phyloP scores from a whole-genome alignment of 2,888 invertebrate genomes.

The Perizoma flavofasciatum region DNA sequence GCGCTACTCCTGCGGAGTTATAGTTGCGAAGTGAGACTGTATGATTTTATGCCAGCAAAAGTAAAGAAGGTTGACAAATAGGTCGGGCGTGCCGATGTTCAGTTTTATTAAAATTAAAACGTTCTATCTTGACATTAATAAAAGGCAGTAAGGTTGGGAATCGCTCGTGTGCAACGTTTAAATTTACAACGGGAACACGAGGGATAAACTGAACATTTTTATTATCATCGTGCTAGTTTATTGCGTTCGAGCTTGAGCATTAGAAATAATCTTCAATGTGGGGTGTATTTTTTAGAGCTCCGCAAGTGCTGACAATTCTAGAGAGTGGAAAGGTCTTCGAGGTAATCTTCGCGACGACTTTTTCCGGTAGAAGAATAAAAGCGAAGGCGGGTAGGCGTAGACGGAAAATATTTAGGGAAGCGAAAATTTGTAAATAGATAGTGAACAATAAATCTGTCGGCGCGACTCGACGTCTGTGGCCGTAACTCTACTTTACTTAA shows the following conservation, averaged over 20 bases:
- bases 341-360: conserved; percentile 46
- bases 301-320: conserved; percentile 47
- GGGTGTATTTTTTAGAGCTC: conserved; percentile 60
- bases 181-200: conserved; percentile 71
- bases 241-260: conserved; percentile 73
- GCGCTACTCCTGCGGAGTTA: conserved; percentile 52
- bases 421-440: conserved; percentile 66
- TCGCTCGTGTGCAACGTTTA: conserved; percentile 59
- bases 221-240: conserved; percentile 78
- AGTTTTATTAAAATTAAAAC: conserved; percentile 83
- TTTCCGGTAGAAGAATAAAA: conserved; percentile 37
- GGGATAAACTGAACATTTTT: conserved; percentile 78
- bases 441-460: conserved; percentile 69
- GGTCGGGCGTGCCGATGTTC: conserved; percentile 81
- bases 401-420: conserved; percentile 50
- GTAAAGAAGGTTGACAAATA: conserved; percentile 84
- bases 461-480: conserved; percentile 61
- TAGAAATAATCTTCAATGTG: conserved; percentile 73
- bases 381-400: conserved; percentile 41
- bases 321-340: conserved; percentile 44
- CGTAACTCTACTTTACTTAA: conserved; percentile 78
- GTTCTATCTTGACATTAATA: conserved; percentile 77
- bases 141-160: conserved; percentile 70
- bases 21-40: conserved; percentile 75
- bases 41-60: conserved; percentile 81